Percentiles rank a stretch among this genome's conserved stretches.
Evolutionary conservation across 35 echinoderm and acorn worm genomes (phyloP).

Genomic region (Lytechinus pictus): DNA sequence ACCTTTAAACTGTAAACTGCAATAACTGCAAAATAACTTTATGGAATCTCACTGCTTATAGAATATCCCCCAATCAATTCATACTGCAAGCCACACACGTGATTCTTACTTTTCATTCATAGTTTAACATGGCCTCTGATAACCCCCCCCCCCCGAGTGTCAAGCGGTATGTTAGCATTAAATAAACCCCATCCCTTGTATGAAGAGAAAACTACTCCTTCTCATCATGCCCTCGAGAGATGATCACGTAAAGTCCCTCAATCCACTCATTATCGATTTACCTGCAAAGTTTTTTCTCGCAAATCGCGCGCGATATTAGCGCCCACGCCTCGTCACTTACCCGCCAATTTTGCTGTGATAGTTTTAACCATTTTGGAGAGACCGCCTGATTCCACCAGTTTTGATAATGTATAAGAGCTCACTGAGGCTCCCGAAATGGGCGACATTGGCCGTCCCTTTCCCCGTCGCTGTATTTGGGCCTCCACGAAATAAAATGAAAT

Average conservation of each 20-base stretch:
- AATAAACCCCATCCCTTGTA: not conserved
- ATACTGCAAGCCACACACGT: not conserved
- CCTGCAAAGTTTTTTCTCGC: not conserved
- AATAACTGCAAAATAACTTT: no score
- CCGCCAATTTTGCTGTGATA: not conserved
- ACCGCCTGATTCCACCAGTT: not conserved
- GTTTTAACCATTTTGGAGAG: not conserved
- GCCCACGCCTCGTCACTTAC: constrained; percentile 15
- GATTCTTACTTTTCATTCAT: not conserved
- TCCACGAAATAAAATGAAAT: not conserved
- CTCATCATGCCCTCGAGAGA: not conserved
- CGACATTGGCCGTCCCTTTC: not conserved
- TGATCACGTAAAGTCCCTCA: not conserved
- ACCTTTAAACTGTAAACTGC: no score
- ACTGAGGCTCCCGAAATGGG: not conserved
- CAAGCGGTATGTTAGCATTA: not conserved
- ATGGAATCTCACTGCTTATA: no score
- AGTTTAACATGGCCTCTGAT: not conserved
- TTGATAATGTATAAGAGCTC: not conserved
- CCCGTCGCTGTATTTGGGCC: not conserved
- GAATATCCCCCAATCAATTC: no score
- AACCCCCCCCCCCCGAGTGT: not conserved
- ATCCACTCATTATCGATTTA: not conserved
- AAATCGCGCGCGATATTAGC: not conserved
- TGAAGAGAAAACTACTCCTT: not conserved